These are phyloP conservation scores for Eubasilissa splendida DNA, from an alignment of 2,888 invertebrate species.

Conservation along the genomic window DNA sequence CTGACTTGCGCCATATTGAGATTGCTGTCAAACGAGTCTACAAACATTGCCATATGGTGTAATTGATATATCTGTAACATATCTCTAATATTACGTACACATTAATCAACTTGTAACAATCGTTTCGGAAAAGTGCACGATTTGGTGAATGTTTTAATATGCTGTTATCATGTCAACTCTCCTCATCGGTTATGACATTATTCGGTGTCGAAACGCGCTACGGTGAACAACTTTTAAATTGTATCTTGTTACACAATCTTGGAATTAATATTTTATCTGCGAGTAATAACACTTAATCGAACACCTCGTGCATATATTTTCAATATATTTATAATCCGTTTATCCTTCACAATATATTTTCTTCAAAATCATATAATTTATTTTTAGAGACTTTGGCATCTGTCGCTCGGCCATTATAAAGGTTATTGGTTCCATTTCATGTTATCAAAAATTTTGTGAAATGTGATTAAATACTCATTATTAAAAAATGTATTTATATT, in stretches of 20 bases:
- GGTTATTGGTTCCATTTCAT: too few relatives aligned
- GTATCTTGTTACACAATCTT: slow-evolving; percentile 18
- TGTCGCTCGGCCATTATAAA: too few relatives aligned
- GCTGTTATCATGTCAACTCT: slow-evolving; percentile 31
- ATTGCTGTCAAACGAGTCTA: slow-evolving; percentile 53
- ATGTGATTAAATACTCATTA: too few relatives aligned
- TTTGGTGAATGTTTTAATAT: slow-evolving; percentile 43
- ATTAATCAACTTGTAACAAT: slow-evolving; percentile 49
- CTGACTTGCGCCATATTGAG: slow-evolving; percentile 38
- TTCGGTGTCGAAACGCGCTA: slow-evolving; percentile 21
- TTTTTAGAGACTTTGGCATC: too few relatives aligned
- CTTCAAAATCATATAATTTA: too few relatives aligned
- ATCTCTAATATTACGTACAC: slow-evolving; percentile 36
- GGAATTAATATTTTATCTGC: slow-evolving; percentile 23
- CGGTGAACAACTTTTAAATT: slow-evolving; percentile 19
- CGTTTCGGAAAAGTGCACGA: slow-evolving; percentile 2
- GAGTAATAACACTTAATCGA: not conserved
- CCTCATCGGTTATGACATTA: slow-evolving; percentile 4
- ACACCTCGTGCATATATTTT: not conserved
- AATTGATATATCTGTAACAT: slow-evolving; percentile 48
- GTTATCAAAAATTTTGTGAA: too few relatives aligned
- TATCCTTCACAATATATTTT: too few relatives aligned
- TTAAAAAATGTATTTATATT: too few relatives aligned
- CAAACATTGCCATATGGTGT: slow-evolving; percentile 55
- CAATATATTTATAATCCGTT: too few relatives aligned